These are phyloP conservation scores for Eueremaeus valkanovi DNA, from an alignment of 2,888 invertebrate genomes.

Conservation along the genomic window DNA sequence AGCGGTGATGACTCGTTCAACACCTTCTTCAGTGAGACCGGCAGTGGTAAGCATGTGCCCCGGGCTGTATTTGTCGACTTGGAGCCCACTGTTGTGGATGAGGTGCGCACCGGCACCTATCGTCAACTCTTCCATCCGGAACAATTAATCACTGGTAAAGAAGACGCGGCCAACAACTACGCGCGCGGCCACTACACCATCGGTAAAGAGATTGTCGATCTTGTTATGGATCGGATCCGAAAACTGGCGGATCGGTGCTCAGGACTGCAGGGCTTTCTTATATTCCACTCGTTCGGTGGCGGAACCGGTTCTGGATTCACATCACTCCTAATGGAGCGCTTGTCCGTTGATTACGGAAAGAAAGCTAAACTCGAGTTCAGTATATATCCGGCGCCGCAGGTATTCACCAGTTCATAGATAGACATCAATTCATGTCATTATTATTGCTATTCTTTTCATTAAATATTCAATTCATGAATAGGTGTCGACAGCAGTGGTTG, in stretches of 20 bases:
- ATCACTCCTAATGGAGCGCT: slow-evolving; percentile 56
- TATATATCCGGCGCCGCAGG: slow-evolving; percentile 49
- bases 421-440: too few relatives aligned
- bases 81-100: slow-evolving; percentile 75
- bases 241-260: slow-evolving; percentile 52
- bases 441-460: neutral
- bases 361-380: slow-evolving; percentile 55
- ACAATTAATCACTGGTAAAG: slow-evolving; percentile 54
- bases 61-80: slow-evolving; percentile 80
- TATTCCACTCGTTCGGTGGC: slow-evolving; percentile 63
- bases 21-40: slow-evolving; percentile 65
- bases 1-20: slow-evolving; percentile 61
- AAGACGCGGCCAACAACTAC: slow-evolving; percentile 56
- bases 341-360: slow-evolving; percentile 57
- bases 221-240: slow-evolving; percentile 55
- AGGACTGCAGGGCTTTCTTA: slow-evolving; percentile 52
- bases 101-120: slow-evolving; percentile 55
- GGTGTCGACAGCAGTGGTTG: slow-evolving; percentile 74
- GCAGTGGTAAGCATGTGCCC: slow-evolving; percentile 81
- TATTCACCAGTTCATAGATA: slow-evolving; percentile 21
- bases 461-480: slow-evolving; percentile 44
- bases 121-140: slow-evolving; percentile 53
- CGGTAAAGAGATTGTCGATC: slow-evolving; percentile 57
- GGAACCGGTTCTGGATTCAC: slow-evolving; percentile 59
- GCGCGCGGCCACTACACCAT: slow-evolving; percentile 67